phyloP scores from a whole-genome alignment of 2,797 vertebrate species.

The Falco peregrinus region DNA sequence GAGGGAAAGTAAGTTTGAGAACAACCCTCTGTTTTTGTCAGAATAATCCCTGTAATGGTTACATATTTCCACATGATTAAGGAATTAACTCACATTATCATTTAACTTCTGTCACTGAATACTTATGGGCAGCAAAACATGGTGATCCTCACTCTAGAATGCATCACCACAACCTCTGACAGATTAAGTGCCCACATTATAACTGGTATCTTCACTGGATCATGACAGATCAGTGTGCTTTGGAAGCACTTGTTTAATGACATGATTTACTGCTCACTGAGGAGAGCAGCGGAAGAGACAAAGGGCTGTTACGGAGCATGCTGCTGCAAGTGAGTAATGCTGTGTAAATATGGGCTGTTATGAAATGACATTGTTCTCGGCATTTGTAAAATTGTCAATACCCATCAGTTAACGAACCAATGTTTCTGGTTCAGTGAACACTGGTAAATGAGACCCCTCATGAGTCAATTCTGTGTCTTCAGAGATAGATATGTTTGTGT shows the following conservation, averaged over 20 bases:
- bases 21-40: not conserved
- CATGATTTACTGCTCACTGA: slow-evolving; percentile 64
- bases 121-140: slow-evolving; percentile 38
- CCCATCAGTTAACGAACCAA: slow-evolving; percentile 53
- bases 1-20: not conserved
- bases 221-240: slow-evolving; percentile 65
- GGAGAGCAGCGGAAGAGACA: slow-evolving; percentile 36
- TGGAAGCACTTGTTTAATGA: slow-evolving; percentile 56
- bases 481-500: not conserved
- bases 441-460: slow-evolving; percentile 35
- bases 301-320: not conserved
- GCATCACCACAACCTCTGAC: slow-evolving; percentile 46
- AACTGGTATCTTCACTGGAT: slow-evolving; percentile 33
- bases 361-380: not conserved
- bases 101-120: slow-evolving; percentile 41
- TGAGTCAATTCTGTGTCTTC: not conserved
- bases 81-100: slow-evolving; percentile 45
- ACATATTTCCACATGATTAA: slow-evolving; percentile 11
- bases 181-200: slow-evolving; percentile 46
- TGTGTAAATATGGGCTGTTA: not conserved
- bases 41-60: not conserved
- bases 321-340: slow-evolving; percentile 35
- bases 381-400: slow-evolving; percentile 56
- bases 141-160: slow-evolving; percentile 40
- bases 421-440: slow-evolving; percentile 44